Evolutionary conservation across 2,113 vertebrate species (phyloP), one percentile per base, ranked within the genome.

Genomic region (Pheucticus melanocephalus): DNA sequence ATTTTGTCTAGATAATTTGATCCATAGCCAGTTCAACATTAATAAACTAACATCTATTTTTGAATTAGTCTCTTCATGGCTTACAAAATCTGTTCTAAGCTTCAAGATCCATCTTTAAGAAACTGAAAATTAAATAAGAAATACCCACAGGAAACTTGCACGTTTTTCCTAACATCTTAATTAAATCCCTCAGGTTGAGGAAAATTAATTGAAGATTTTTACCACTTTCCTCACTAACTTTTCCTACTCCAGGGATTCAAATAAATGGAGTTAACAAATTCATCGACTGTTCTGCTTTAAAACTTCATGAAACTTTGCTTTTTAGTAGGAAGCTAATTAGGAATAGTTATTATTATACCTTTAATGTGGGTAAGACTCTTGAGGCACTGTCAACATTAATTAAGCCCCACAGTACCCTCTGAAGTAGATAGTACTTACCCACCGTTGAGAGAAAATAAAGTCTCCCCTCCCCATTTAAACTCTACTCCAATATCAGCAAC

Each of bases 181-280:
- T 95, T 93, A 92, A 97, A 94, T 96, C 90, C 95, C 92, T 78
- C 44, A 93, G 60, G 93, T 93, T 88, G 72, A 81, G 54, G 68
- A 90, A 96, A 96, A 96, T 93, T 95, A 94, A 95, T 94, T 95
- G 93, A 90, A 96, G 60, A 93, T 33, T 95, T 95, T 95, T 90
- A 75, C 82, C 79, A 78, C 68, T 92, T 96, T 93, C 61, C 44
- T 48, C 44, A 78, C 92, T 88, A 96, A 96, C 64, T 94, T 95
- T 73, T 93, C 59, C 60, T 80, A 53, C 96, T 95, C 80, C 47
- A 71, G 92, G 82, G 95, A 78, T 81, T 94, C 76, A 93, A n/a
- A 94, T 94, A 94, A 96, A 95, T 83, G 37, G 51, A 83, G 64
- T 92, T 94, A 93, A 95, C 85, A 95, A 88, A 97, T 90, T 95